Base-by-base conservation (phyloP, 2,113 vertebrate genomes). In the Hyperopisus bebe region DNA sequence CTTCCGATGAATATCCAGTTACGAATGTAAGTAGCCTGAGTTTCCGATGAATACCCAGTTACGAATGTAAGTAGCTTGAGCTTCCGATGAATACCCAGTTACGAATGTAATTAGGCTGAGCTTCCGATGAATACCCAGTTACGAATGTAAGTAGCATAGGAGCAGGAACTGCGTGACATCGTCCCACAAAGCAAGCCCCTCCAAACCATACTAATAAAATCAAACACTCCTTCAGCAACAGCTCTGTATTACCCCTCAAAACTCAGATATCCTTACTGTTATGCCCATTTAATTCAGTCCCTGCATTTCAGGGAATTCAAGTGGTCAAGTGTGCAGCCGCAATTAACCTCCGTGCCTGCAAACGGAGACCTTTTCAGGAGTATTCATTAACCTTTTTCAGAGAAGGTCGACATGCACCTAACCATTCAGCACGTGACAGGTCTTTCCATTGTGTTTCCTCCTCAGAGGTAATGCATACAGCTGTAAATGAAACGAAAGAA, bases 381-480 rank as follows among this genome's bases (percentile, higher is more conserved):
- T 42, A 19, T 80, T 80, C 74, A 80, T 80, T 80, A 80, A 80
- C 74, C 74, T 80, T 80, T 80, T 80, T 80, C 74, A 80, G 13
- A 80, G 74, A 80, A 80, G 74, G 74, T 42, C 35, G 74, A 80
- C 74, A 42, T 42, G 74, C 17, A 15, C 31, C 74, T 80, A 42
- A 80, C 74, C 35, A 19, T 80, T 80, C 74, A 39, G 74, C 74
- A 80, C 6, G 82, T 84, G 39, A 44, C 82, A 46, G 39, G 39
- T 47, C 21, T 47, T 42, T 42, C 15, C 17, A 35, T 35, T 85
- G 24, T 46, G 44, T 47, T 86, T 19, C 83, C 9, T 62, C 24
- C 35, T 31, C 74, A 27, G 39, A 82, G 89, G 88, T 88, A 44
- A 27, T 24, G 39, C 35, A 55, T 80, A 15, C 77, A 86, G 82